These are phyloP conservation scores for Margarornis squamiger DNA, from an alignment of 2,797 vertebrate species.

Conservation along the genomic window DNA sequence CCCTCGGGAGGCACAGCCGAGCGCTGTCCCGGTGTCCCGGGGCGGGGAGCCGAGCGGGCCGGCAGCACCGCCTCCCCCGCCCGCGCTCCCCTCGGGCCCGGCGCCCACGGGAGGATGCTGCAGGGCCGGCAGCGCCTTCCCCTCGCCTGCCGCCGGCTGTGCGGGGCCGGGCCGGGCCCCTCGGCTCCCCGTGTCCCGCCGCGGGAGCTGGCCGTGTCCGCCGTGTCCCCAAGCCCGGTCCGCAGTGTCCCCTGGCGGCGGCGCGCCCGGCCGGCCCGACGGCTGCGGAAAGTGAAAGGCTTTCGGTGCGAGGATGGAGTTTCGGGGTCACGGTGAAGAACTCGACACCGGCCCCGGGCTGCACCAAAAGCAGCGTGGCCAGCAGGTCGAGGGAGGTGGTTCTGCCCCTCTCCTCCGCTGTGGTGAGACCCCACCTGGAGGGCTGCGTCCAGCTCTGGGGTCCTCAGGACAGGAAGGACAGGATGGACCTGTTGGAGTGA, in stretches of 20 bases:
- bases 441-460: fast-evolving
- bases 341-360: fast-evolving
- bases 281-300: not conserved
- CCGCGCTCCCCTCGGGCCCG: not conserved
- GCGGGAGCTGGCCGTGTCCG: not conserved
- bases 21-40: not conserved
- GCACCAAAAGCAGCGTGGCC: not conserved
- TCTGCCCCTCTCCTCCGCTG: not conserved
- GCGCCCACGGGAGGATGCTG: not conserved
- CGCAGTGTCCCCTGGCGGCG: constrained; percentile 66
- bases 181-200: not conserved
- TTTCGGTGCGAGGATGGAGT: not conserved
- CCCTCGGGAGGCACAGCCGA: not conserved
- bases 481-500: not conserved
- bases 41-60: not conserved
- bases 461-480: not conserved
- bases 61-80: not conserved
- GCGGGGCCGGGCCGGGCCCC: not conserved
- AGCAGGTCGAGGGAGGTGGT: not conserved
- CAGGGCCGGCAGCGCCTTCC: not conserved
- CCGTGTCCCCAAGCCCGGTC: constrained; percentile 50
- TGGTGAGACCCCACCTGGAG: not conserved
- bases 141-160: not conserved
- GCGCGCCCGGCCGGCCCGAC: not conserved
- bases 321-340: not conserved